Evolutionary conservation across 2,113 vertebrate genomes (phyloP), one percentile per base, ranked within the genome.

Genomic region (Lophochroa leadbeateri): DNA sequence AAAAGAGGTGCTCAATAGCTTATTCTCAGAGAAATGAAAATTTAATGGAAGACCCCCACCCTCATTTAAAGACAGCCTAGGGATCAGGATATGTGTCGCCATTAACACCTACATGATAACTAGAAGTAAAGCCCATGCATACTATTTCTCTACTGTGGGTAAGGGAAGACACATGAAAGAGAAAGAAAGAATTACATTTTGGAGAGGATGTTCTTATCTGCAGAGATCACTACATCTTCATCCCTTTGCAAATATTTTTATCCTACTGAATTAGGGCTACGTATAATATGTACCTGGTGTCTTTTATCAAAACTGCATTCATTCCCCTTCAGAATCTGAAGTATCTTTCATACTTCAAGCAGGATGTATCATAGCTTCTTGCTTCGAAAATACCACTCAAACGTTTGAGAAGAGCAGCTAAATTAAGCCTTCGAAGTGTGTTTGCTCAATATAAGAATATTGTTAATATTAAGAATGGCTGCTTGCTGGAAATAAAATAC

Each of bases 221-320:
- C 18, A 76, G 70, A 64, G 47, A 63, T n/a, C 35, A 17, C 23
- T 14, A n/a, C 4, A 0, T 46, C 57, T 64, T 33, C 49, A 50
- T 13, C 35, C 13, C 16, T 82, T 57, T 64, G 18, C 44, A 35
- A 28, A 12, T 31, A 31, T 21, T 58, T 74, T n/a, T 17, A 64
- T 29, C 28, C 63, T 49, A 2, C 31, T 17, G 29, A 47, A 23
- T 19, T 19, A 17, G 7, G 28, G 53, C 47, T 76, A 47, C 12
- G 2, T 20, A 8, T 10, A 23, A 43, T 8, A 47, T 0, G 5
- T 15, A 15, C 6, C 28, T 9, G 28, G 5, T 9, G 57, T 17
- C 64, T 50, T 37, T 49, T 64, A 58, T 18, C 49, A 39, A 46
- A 83, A 35, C 4, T 27, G 29, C 46, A 35, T 58, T 78, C 21